Percentiles rank a stretch among this genome's conserved stretches.
These are phyloP conservation scores for Mohoua ochrocephala DNA, from an alignment of 2,113 vertebrate species.

Conservation along the genomic window DNA sequence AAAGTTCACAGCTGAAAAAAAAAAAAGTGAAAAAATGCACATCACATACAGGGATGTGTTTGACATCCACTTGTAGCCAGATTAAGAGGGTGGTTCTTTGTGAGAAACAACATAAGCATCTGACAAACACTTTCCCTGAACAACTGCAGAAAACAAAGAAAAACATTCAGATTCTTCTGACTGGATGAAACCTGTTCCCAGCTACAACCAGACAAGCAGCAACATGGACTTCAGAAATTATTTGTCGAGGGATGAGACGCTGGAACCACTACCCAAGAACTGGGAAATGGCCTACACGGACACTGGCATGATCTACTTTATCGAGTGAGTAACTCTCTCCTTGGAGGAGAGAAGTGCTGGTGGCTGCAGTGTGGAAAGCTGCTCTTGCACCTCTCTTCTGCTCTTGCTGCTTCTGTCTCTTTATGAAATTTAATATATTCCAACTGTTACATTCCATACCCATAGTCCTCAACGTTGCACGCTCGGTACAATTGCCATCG, in stretches of 20 bases:
- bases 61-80: slow-evolving; percentile 24
- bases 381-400: not conserved
- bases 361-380: not conserved
- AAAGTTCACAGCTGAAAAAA: slow-evolving; percentile 12
- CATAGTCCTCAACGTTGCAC: fast-evolving
- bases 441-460: not conserved
- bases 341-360: not conserved
- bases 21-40: slow-evolving; percentile 28
- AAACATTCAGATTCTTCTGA: slow-evolving; percentile 81
- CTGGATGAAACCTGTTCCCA: slow-evolving; percentile 91
- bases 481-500: fast-evolving
- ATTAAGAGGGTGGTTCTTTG: slow-evolving; percentile 33
- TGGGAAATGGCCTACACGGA: slow-evolving; percentile 99
- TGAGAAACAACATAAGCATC: slow-evolving; percentile 29
- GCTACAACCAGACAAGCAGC: slow-evolving; percentile 90
- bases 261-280: slow-evolving; percentile 90
- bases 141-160: slow-evolving; percentile 83
- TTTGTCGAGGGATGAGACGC: slow-evolving; percentile 84
- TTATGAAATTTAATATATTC: not conserved
- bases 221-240: slow-evolving; percentile 87
- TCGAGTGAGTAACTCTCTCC: slow-evolving; percentile 83
- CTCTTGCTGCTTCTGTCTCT: not conserved
- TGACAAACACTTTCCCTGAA: slow-evolving; percentile 58
- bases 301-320: slow-evolving; percentile 97
- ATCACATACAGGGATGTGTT: not conserved